Conservation (phyloP, 2,797 vertebrate species). For the Tinamus major region DNA sequence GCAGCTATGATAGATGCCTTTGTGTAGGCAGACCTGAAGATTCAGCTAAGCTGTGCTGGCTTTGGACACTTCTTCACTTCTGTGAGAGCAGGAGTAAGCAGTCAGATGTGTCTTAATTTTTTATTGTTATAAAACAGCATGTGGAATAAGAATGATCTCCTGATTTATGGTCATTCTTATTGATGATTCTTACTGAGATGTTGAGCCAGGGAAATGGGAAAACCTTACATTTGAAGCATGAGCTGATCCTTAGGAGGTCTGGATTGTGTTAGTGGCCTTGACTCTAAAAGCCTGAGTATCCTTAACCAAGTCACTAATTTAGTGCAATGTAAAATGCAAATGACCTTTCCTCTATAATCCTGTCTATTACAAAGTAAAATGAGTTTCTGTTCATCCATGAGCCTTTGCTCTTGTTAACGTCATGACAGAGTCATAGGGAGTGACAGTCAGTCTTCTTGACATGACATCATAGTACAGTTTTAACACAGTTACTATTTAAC, state of each 20-base stretch:
- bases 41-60: background rate
- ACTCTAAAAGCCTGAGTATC: background rate
- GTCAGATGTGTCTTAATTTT: background rate
- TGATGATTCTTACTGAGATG: background rate
- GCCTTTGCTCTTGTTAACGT: background rate
- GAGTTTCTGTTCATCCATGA: background rate
- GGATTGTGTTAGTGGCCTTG: background rate
- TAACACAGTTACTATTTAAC: too few relatives aligned
- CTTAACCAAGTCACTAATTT: background rate
- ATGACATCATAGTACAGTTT: background rate
- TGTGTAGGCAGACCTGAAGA: background rate
- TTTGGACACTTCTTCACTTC: background rate
- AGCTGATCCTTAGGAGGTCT: background rate
- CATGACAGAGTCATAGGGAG: background rate
- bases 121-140: background rate
- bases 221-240: background rate
- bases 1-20: background rate
- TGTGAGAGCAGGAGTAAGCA: background rate
- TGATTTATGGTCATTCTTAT: background rate
- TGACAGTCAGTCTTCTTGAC: background rate
- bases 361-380: background rate
- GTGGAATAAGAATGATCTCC: background rate
- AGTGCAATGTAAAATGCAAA: accelerated
- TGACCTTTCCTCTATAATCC: background rate
- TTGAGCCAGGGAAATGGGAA: background rate